Percentiles rank a stretch among this genome's conserved stretches.
Evolutionary conservation across 2,888 invertebrate species (phyloP).

Genomic region (Euproctis similis): DNA sequence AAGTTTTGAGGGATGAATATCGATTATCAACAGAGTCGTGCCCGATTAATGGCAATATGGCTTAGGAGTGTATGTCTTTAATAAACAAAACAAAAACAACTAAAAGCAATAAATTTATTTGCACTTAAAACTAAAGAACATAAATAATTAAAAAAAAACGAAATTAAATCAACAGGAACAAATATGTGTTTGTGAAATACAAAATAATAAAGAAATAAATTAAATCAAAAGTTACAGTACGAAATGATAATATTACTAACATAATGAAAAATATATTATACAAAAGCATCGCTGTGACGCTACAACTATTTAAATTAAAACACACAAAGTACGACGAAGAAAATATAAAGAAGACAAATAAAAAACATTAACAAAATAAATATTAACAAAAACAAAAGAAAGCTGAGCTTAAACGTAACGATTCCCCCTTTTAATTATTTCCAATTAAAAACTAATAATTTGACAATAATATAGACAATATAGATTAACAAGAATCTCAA

Average conservation of each 20-base stretch:
- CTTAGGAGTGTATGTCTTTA: constrained; percentile 1
- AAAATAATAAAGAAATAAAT: constrained; percentile 36
- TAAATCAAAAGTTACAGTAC: constrained; percentile 28
- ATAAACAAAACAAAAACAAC: constrained; percentile 37
- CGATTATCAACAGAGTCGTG: too few species aligned
- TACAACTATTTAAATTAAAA: constrained; percentile 35
- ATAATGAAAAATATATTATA: constrained; percentile 36
- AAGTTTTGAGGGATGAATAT: too few species aligned
- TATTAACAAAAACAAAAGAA: constrained; percentile 66
- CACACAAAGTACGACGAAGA: constrained; percentile 48
- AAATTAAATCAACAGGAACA: constrained; percentile 77
- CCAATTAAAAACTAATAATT: constrained; percentile 24
- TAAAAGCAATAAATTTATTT: constrained; percentile 73
- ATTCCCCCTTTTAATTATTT: constrained; percentile 58
- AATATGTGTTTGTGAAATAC: constrained; percentile 27
- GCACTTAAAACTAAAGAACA: constrained; percentile 58
- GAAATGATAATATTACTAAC: constrained; percentile 30
- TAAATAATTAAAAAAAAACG: constrained; percentile 68
- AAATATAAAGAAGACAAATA: constrained; percentile 38
- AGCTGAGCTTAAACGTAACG: constrained; percentile 73
- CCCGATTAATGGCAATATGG: too few species aligned
- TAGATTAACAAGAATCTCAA: too few species aligned
- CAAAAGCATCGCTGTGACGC: too few species aligned
- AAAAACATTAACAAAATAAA: constrained; percentile 66
- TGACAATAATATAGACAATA: too few species aligned